A percentile compares a stretch with the other conserved stretches of the same genome.
Evolutionary conservation across 2,888 invertebrate genomes (phyloP).

Genomic region (Phasia obesa): DNA sequence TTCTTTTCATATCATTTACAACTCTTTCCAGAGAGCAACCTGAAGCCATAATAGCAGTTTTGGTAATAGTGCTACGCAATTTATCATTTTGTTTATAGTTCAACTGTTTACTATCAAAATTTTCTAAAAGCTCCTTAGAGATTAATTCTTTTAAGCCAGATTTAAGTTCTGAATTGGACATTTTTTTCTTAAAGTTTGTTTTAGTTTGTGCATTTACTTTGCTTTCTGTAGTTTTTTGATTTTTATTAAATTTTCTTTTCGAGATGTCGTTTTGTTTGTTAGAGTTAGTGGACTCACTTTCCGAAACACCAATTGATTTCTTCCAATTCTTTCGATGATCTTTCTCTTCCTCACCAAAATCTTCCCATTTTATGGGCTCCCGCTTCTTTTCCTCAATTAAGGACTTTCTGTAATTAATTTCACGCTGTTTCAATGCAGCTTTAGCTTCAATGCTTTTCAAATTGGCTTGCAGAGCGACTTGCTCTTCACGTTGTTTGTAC

Average conservation of each 20-base stretch:
- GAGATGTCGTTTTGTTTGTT: not conserved
- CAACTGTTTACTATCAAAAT: slow-evolving; percentile 73
- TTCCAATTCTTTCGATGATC: slow-evolving; percentile 20
- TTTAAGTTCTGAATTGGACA: not conserved
- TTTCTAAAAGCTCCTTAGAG: slow-evolving; percentile 50
- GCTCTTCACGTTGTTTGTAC: slow-evolving; percentile 72
- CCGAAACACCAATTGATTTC: not conserved
- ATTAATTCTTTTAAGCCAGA: slow-evolving; percentile 34
- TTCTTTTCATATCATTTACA: slow-evolving; percentile 67
- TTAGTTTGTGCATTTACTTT: slow-evolving; percentile 17
- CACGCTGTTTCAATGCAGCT: slow-evolving; percentile 73
- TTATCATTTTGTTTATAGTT: slow-evolving; percentile 73
- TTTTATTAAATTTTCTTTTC: not conserved
- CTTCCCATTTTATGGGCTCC: slow-evolving; percentile 77
- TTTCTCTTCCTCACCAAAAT: slow-evolving; percentile 73
- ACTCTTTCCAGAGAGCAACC: slow-evolving; percentile 43
- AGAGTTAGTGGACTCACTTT: not conserved
- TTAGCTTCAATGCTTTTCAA: slow-evolving; percentile 73
- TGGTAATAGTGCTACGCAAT: slow-evolving; percentile 72
- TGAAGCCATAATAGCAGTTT: slow-evolving; percentile 19
- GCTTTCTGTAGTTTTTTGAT: not conserved
- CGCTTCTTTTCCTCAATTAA: slow-evolving; percentile 75
- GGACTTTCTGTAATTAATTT: slow-evolving; percentile 76
- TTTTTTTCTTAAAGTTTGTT: slow-evolving; percentile 15
- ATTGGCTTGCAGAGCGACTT: slow-evolving; percentile 57